phyloP scores from a whole-genome alignment of 2,113 vertebrate genomes.

The Proteles cristata region DNA sequence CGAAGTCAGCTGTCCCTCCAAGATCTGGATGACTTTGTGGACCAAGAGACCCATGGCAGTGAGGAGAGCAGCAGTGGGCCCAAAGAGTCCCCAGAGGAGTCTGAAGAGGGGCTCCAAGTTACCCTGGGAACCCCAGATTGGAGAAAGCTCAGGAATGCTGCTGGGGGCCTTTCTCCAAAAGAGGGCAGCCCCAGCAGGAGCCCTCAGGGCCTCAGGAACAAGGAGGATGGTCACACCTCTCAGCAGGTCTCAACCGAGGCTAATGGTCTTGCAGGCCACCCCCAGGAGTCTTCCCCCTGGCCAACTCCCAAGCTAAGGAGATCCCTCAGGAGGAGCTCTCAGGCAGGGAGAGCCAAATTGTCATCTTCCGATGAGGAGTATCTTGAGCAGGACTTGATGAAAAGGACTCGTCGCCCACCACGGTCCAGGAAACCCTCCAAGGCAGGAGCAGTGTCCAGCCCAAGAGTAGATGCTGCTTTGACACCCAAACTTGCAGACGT shows the following conservation, averaged over 20 bases:
- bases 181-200: neutral
- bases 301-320: neutral
- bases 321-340: constrained; percentile 58
- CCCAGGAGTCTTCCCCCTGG: neutral
- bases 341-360: neutral
- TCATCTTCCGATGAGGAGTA: constrained; percentile 74
- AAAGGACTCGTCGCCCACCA: constrained; percentile 41
- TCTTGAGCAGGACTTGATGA: constrained; percentile 47
- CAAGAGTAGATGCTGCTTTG: constrained; percentile 84
- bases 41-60: constrained; percentile 69
- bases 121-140: neutral
- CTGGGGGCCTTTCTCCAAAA: neutral
- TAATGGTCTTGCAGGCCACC: neutral
- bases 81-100: constrained; percentile 45
- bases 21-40: constrained; percentile 73
- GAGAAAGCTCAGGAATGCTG: neutral
- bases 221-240: neutral
- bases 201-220: neutral
- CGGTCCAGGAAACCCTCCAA: constrained; percentile 77
- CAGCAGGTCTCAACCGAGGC: neutral
- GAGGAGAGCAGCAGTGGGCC: constrained; percentile 73
- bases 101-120: constrained; percentile 33
- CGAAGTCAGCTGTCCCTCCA: constrained; percentile 83
- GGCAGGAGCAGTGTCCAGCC: constrained; percentile 80
- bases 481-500: constrained; percentile 28